Percentiles rank a stretch among this genome's conserved stretches.
phyloP scores from a whole-genome alignment of 2,888 invertebrate species.

The Melanostoma scalare region DNA sequence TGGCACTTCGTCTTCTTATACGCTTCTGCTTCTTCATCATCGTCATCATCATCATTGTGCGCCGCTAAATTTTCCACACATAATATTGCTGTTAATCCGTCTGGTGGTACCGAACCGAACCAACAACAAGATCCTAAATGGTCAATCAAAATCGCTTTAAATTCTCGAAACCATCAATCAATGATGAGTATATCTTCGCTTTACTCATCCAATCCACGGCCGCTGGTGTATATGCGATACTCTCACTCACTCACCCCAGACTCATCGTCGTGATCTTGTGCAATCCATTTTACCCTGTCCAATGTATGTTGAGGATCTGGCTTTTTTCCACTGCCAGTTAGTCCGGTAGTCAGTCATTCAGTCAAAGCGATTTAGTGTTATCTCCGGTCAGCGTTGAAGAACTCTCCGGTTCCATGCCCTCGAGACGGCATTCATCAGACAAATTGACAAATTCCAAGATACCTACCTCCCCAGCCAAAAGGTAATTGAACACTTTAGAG shows the following conservation, averaged over 20 bases:
- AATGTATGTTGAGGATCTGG: conserved; percentile 8
- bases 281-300: conserved; percentile 59
- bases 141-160: conserved; percentile 72
- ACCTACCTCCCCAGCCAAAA: conserved; percentile 12
- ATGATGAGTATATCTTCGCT: conserved; percentile 61
- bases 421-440: conserved; percentile 43
- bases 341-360: conserved; percentile 69
- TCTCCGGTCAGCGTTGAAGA: conserved; percentile 54
- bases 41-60: neutral
- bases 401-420: conserved; percentile 23
- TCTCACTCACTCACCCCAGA: conserved; percentile 22
- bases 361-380: conserved; percentile 69
- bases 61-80: conserved; percentile 19
- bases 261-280: conserved; percentile 56
- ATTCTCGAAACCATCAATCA: conserved; percentile 72
- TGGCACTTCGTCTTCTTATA: conserved; percentile 56
- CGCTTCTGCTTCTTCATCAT: conserved; percentile 31
- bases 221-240: neutral
- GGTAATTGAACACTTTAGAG: conserved; percentile 53
- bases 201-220: conserved; percentile 12
- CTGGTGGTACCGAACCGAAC: conserved; percentile 19
- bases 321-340: conserved; percentile 24
- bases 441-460: conserved; percentile 66
- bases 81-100: conserved; percentile 53
- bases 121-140: conserved; percentile 64